A percentile compares a stretch with the other conserved stretches of the same genome.
Conservation (phyloP, 2,113 vertebrate species). For the Hiodon tergisus region DNA sequence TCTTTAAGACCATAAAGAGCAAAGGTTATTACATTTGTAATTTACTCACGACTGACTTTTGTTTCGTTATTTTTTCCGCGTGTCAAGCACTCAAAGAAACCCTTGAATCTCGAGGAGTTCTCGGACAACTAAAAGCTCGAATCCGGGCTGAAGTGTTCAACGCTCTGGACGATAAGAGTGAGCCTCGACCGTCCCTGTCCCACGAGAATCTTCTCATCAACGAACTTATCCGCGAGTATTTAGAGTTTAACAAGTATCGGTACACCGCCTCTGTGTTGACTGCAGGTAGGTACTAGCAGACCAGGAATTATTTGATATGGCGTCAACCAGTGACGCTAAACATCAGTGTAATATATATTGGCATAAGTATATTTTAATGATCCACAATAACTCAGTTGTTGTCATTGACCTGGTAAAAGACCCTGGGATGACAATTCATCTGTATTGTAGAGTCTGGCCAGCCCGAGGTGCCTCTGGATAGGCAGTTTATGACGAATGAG, state of each 20-base stretch:
- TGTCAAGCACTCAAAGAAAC: slow-evolving; percentile 82
- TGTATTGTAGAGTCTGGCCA: slow-evolving; percentile 79
- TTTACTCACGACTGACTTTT: background rate
- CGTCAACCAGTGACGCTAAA: too few relatives aligned
- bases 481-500: slow-evolving; percentile 82
- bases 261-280: slow-evolving; percentile 77
- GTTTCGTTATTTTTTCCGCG: background rate
- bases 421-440: slow-evolving; percentile 7
- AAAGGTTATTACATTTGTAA: background rate
- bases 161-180: slow-evolving; percentile 75
- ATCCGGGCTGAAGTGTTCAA: slow-evolving; percentile 89
- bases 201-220: slow-evolving; percentile 90
- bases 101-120: slow-evolving; percentile 77
- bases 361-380: too few relatives aligned
- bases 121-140: slow-evolving; percentile 78
- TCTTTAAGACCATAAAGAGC: background rate
- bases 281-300: slow-evolving; percentile 65
- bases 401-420: too few relatives aligned
- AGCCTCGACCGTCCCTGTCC: slow-evolving; percentile 68
- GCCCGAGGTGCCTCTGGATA: slow-evolving; percentile 78
- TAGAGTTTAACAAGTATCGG: slow-evolving; percentile 88
- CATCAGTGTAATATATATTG: too few relatives aligned
- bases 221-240: slow-evolving; percentile 88
- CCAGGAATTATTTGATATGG: background rate
- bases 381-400: too few relatives aligned